phyloP scores from a whole-genome alignment of 2,888 invertebrate genomes.

The Macrosoma leucophasiata region DNA sequence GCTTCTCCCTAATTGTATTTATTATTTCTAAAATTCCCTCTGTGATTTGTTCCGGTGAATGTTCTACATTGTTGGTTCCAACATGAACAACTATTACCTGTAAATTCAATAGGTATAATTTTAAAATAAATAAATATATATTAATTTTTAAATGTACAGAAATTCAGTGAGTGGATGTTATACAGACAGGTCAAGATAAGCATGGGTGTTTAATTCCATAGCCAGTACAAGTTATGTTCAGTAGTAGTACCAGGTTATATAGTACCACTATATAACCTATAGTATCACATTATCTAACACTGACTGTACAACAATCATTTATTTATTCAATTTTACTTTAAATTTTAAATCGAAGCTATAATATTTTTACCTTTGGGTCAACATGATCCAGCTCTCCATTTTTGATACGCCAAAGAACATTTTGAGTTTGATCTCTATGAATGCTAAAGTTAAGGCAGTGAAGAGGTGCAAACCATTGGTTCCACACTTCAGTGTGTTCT shows the following conservation, averaged over 20 bases:
- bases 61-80: slow-evolving; percentile 90
- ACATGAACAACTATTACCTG: slow-evolving; percentile 90
- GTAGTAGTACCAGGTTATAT: too few relatives aligned
- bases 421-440: slow-evolving; percentile 89
- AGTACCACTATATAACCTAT: too few relatives aligned
- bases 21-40: slow-evolving; percentile 89
- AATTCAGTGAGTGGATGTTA: too few relatives aligned
- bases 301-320: too few relatives aligned
- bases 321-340: slow-evolving; percentile 3
- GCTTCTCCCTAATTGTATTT: slow-evolving; percentile 82
- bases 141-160: too few relatives aligned
- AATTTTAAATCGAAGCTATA: slow-evolving; percentile 1
- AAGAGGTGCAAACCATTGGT: slow-evolving; percentile 91
- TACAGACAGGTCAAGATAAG: too few relatives aligned
- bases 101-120: slow-evolving; percentile 7
- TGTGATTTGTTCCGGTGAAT: slow-evolving; percentile 86
- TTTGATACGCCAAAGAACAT: slow-evolving; percentile 91
- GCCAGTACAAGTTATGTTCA: too few relatives aligned
- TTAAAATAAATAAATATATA: slow-evolving; percentile 2
- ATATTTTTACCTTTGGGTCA: slow-evolving; percentile 84
- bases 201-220: too few relatives aligned
- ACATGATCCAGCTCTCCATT: slow-evolving; percentile 94
- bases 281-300: too few relatives aligned
- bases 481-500: slow-evolving; percentile 91
- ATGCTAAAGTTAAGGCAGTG: slow-evolving; percentile 95